Evolutionary conservation across 2,113 vertebrate genomes (phyloP).

Genomic region (Orientallactaga bullata): DNA sequence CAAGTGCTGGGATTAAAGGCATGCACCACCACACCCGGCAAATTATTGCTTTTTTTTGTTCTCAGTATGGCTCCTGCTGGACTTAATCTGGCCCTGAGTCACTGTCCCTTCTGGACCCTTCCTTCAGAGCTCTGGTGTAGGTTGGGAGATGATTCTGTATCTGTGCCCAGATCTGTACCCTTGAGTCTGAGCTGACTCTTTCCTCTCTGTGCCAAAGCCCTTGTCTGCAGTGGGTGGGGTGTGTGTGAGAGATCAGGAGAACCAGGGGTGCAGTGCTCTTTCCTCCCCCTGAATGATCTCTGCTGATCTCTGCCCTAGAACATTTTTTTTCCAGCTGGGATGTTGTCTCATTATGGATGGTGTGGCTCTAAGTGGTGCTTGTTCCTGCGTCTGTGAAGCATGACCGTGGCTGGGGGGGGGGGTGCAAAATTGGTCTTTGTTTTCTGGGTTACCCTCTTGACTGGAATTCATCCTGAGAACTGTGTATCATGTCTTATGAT

Average conservation of each 20-base stretch:
- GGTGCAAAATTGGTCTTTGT: slow-evolving; percentile 52
- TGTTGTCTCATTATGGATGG: slow-evolving; percentile 17
- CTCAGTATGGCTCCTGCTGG: slow-evolving; percentile 44
- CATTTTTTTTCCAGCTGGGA: slow-evolving; percentile 36
- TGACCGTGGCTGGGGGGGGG: slow-evolving; percentile 37
- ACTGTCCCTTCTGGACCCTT: slow-evolving; percentile 68
- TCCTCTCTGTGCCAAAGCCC: slow-evolving; percentile 72
- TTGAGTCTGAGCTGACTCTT: slow-evolving; percentile 72
- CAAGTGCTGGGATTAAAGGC: no score
- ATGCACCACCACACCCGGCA: no score
- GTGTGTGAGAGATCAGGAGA: slow-evolving; percentile 13
- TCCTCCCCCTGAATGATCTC: slow-evolving; percentile 9
- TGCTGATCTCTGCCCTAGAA: slow-evolving; percentile 42
- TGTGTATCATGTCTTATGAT: slow-evolving; percentile 3
- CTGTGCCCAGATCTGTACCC: slow-evolving; percentile 71
- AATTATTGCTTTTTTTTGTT: slow-evolving; percentile 65
- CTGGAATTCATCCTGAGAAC: slow-evolving; percentile 58
- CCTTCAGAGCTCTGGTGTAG: slow-evolving; percentile 71
- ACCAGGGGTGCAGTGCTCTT: background rate
- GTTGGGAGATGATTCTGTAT: slow-evolving; percentile 71
- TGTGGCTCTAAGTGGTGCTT: background rate
- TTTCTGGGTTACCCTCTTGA: slow-evolving; percentile 12
- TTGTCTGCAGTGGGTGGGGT: slow-evolving; percentile 62
- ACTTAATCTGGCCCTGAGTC: slow-evolving; percentile 72
- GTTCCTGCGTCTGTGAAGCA: background rate